These are phyloP conservation scores for Corythornis cristatus DNA, from an alignment of 2,113 vertebrate genomes.

Conservation along the genomic window DNA sequence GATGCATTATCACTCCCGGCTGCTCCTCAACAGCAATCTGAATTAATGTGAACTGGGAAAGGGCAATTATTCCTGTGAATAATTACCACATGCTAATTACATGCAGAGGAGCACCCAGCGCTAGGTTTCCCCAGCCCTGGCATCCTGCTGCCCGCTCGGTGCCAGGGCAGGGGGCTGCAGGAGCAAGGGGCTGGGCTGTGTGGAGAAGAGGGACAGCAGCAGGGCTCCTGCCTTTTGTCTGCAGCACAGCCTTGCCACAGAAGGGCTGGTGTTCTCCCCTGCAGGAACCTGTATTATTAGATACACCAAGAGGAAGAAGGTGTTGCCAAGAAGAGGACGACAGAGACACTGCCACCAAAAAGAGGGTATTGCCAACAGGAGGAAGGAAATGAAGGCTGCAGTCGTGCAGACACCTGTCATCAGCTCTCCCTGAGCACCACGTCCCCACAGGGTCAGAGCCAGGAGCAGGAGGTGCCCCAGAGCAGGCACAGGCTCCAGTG, in stretches of 20 bases:
- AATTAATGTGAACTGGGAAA: conserved; percentile 71
- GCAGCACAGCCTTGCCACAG: not conserved
- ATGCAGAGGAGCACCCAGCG: conserved; percentile 63
- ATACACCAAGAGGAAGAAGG: not conserved
- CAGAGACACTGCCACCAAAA: not conserved
- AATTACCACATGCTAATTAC: conserved; percentile 75
- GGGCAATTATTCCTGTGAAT: conserved; percentile 74
- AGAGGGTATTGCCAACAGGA: not conserved
- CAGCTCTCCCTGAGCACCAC: rapidly evolving
- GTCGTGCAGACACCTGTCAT: rapidly evolving
- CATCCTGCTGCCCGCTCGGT: not conserved
- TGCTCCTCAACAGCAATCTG: conserved; percentile 76
- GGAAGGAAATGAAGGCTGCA: not conserved
- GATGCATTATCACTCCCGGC: conserved; percentile 65
- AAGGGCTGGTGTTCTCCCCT: not conserved
- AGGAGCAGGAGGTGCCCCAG: not conserved
- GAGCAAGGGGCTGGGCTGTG: no score
- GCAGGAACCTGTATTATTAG: rapidly evolving
- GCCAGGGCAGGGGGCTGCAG: no score
- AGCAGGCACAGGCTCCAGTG: not conserved
- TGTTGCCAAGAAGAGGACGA: not conserved
- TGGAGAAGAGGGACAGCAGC: rapidly evolving
- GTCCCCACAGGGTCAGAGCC: not conserved
- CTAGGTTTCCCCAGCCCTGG: conserved; percentile 6
- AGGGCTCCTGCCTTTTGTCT: not conserved